Evolutionary conservation across 2,888 invertebrate genomes (phyloP), one percentile per base, ranked within the genome.

Genomic region (Coleophora deauratella): DNA sequence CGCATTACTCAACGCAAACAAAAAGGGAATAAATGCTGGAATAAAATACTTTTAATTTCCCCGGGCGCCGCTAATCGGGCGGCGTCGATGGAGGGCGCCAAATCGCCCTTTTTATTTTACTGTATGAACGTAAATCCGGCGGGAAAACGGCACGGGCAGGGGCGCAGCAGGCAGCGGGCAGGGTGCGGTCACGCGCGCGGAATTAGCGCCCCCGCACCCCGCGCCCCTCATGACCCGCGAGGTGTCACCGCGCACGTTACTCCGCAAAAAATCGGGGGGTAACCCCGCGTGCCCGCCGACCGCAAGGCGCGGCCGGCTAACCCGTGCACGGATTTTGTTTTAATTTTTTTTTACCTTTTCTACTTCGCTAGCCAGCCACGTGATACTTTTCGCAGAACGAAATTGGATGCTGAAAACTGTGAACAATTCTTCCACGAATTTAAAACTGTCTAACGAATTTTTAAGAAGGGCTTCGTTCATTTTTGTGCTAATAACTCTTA

Each of bases 21-120:
- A 77, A 80, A 76, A 73, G 70, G 68, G 73, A 78, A 80, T 80
- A 76, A 80, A 80, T 80, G 74, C 72, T 74, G 70, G 74, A 80
- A 80, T 80, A 80, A 80, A 80, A 82, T 79, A 80, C 81, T 81
- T 82, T 81, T 82, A 82, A 82, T 82, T 82, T 81, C 82, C 81
- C 82, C 71, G 76, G 81, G 78, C 81, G 76, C 78, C 78, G 78
- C 79, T 82, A 82, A 82, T 82, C 81, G 80, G 74, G 67, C 73
- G 66, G 71, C 71, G 74, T 70, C 79, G 73, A 76, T 74, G 78
- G 78, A 79, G 81, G 79, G 79, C 75, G 72, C 75, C 74, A 78
- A 79, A 79, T 79, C 81, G 81, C 79, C 81, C 80, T 81, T 82
- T 80, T 80, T 81, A 80, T 81, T 82, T 79, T 73, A 73, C 77